These are phyloP conservation scores for Hippoglossus hippoglossus DNA, from an alignment of 2,797 vertebrate species.

Conservation along the genomic window DNA sequence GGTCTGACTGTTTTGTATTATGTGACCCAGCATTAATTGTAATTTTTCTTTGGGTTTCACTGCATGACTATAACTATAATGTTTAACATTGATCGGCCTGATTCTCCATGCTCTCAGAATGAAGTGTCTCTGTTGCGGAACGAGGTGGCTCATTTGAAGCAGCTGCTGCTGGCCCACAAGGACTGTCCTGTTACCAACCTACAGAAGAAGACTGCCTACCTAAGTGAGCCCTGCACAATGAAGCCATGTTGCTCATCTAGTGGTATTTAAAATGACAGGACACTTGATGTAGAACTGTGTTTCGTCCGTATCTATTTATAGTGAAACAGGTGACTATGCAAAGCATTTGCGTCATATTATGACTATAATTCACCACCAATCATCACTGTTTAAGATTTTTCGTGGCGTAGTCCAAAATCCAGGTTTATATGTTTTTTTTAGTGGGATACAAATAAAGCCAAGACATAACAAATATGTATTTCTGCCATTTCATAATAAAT, in stretches of 20 bases:
- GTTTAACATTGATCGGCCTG: not conserved
- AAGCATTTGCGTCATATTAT: not conserved
- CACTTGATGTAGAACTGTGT: not conserved
- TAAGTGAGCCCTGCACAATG: slow-evolving; percentile 83
- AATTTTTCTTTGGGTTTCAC: not conserved
- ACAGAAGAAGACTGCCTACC: slow-evolving; percentile 95
- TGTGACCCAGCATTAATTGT: not conserved
- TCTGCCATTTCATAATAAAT: no score
- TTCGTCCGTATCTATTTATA: no score
- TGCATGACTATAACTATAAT: not conserved
- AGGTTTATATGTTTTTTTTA: no score
- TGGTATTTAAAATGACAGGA: slow-evolving; percentile 10
- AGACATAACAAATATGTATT: no score
- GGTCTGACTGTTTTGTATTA: no score
- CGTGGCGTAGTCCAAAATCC: no score
- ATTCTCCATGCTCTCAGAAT: slow-evolving; percentile 83
- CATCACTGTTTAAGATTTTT: no score
- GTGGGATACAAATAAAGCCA: no score
- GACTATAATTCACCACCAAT: no score
- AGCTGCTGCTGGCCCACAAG: slow-evolving; percentile 98
- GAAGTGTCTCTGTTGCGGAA: slow-evolving; percentile 97
- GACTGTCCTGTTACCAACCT: slow-evolving; percentile 97
- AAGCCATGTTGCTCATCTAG: not conserved
- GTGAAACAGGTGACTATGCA: not conserved
- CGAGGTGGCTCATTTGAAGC: slow-evolving; percentile 97